Percentiles rank a stretch among this genome's conserved stretches.
Conservation (phyloP, 2,113 vertebrate genomes). For the Callopanchax toddi region DNA sequence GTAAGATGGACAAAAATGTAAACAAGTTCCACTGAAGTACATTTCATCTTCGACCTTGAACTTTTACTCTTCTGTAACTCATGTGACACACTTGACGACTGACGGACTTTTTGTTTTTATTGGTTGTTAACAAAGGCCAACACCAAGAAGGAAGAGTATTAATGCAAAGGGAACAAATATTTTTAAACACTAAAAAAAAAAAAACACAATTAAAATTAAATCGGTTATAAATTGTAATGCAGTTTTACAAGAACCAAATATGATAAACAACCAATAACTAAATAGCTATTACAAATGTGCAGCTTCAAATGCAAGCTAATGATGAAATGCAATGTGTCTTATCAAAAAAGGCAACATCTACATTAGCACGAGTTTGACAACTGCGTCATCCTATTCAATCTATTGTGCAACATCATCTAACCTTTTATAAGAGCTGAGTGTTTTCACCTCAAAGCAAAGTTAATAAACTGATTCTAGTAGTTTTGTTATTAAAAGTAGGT, state of each 20-base stretch:
- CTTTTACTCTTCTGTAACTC: background rate
- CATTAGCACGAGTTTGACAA: background rate
- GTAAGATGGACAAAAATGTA: too few species aligned
- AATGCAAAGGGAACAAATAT: slow-evolving; percentile 4
- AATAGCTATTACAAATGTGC: background rate
- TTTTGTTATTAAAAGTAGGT: slow-evolving; percentile 25
- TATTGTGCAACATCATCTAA: background rate
- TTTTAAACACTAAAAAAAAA: background rate
- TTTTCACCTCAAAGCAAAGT: background rate
- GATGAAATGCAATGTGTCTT: background rate
- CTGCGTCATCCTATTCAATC: too few species aligned
- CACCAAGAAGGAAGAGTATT: slow-evolving; percentile 23
- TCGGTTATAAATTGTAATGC: slow-evolving; percentile 5
- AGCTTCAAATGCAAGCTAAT: slow-evolving; percentile 19
- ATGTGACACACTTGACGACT: background rate
- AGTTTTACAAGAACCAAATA: background rate
- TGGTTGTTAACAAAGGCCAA: slow-evolving; percentile 50
- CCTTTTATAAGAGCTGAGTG: background rate
- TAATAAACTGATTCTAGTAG: slow-evolving; percentile 2
- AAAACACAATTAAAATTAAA: background rate
- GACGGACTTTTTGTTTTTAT: slow-evolving; percentile 39
- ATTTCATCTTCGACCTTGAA: too few species aligned
- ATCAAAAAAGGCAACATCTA: background rate
- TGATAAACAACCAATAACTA: background rate
- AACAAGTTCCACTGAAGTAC: too few species aligned